A percentile compares a stretch with the other conserved stretches of the same genome.
Conservation (phyloP, 2,888 invertebrate species). For the Aethes cnicana region DNA sequence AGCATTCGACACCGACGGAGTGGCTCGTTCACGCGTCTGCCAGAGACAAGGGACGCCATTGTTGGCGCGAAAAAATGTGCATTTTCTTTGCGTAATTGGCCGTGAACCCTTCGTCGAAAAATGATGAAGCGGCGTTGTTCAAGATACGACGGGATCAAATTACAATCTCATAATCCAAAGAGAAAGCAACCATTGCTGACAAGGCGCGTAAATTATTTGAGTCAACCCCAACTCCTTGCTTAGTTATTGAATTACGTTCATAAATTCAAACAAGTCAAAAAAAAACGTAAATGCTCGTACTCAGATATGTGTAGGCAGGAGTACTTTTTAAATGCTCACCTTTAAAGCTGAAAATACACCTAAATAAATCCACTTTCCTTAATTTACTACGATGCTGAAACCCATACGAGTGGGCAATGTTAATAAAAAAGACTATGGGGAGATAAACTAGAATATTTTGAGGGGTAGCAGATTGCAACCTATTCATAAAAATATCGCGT, state of each 20-base stretch:
- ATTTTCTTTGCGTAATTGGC: slow-evolving; percentile 69
- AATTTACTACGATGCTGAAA: neutral
- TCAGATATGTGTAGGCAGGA: too few relatives aligned
- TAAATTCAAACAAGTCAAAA: too few relatives aligned
- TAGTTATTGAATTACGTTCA: too few relatives aligned
- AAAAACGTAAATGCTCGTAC: too few relatives aligned
- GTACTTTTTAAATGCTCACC: too few relatives aligned
- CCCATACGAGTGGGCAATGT: slow-evolving; percentile 8
- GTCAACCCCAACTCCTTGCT: too few relatives aligned
- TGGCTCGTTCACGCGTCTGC: slow-evolving; percentile 60
- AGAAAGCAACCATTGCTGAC: too few relatives aligned
- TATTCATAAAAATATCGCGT: slow-evolving; percentile 73
- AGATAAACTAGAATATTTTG: slow-evolving; percentile 36
- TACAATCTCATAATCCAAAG: neutral
- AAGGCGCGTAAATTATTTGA: too few relatives aligned
- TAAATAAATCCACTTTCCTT: neutral
- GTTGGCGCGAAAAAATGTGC: slow-evolving; percentile 55
- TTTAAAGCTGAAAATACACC: neutral
- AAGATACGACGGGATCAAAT: slow-evolving; percentile 1
- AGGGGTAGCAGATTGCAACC: slow-evolving; percentile 64
- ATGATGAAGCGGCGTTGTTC: slow-evolving; percentile 25
- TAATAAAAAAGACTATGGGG: slow-evolving; percentile 18
- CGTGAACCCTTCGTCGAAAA: slow-evolving; percentile 47
- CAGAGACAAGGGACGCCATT: slow-evolving; percentile 58
- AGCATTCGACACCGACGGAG: slow-evolving; percentile 71